A percentile compares a stretch with the other conserved stretches of the same genome.
Evolutionary conservation across 2,113 vertebrate genomes (phyloP).

Genomic region (Pelusios castaneus): DNA sequence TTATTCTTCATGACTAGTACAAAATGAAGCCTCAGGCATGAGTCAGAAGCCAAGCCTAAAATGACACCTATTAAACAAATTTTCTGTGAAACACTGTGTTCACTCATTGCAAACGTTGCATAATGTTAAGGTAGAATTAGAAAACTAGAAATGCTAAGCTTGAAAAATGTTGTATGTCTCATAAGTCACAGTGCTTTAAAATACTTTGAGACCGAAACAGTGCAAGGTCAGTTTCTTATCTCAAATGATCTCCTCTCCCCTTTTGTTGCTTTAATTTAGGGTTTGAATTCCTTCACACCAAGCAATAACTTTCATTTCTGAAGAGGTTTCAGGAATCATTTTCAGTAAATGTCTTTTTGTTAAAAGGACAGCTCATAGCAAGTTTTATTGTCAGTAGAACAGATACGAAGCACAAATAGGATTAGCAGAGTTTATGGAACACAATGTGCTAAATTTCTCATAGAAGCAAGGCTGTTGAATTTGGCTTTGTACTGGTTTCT

Average conservation of each 20-base stretch:
- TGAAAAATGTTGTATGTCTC: background rate
- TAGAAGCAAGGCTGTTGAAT: background rate
- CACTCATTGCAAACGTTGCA: background rate
- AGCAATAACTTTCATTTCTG: background rate
- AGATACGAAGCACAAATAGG: background rate
- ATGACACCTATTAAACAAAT: background rate
- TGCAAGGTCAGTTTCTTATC: background rate
- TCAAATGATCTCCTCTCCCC: background rate
- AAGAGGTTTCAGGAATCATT: background rate
- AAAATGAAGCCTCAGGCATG: constrained; percentile 9
- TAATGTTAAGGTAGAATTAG: background rate
- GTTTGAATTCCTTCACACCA: background rate
- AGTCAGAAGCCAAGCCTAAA: background rate
- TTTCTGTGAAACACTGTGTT: background rate
- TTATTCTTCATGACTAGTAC: background rate
- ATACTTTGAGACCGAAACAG: background rate
- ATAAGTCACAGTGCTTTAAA: background rate
- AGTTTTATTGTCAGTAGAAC: constrained; percentile 20
- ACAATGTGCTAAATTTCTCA: background rate
- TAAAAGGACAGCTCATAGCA: background rate
- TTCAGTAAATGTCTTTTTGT: background rate
- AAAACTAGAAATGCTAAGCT: background rate
- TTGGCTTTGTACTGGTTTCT: background rate
- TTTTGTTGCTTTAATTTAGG: background rate
- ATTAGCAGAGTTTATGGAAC: constrained; percentile 14